These are phyloP conservation scores for Coleophora flavipennella DNA, from an alignment of 2,888 invertebrate genomes.

Conservation along the genomic window DNA sequence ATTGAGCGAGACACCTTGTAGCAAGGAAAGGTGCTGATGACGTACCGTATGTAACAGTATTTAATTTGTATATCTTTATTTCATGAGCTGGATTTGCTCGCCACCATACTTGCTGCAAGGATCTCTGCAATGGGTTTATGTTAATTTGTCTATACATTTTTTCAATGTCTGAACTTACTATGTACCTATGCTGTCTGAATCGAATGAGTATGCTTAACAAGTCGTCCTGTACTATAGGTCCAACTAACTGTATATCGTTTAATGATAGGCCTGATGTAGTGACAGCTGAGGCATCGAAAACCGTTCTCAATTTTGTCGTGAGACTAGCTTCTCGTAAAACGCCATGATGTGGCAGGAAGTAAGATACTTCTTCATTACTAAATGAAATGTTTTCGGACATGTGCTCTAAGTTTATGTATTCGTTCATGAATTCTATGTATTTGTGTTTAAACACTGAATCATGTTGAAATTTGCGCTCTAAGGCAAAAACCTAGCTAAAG, in stretches of 20 bases:
- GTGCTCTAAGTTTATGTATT: conserved; percentile 3
- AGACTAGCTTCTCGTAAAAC: conserved; percentile 10
- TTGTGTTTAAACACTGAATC: conserved; percentile 3
- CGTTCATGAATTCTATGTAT: conserved; percentile 10
- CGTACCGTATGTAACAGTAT: conserved; percentile 17
- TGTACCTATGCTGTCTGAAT: conserved; percentile 7
- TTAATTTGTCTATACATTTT: conserved; percentile 12
- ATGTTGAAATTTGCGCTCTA: conserved; percentile 7
- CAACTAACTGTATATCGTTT: conserved; percentile 10
- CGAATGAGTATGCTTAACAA: conserved; percentile 7
- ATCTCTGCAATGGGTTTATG: neutral
- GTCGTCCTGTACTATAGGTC: conserved; percentile 6
- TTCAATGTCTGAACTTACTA: conserved; percentile 12
- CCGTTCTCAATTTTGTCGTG: conserved; percentile 3
- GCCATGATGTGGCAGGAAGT: conserved; percentile 13
- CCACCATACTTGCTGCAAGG: conserved; percentile 9
- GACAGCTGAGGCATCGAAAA: neutral
- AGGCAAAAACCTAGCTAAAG: conserved; percentile 3
- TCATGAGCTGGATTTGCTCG: conserved; percentile 7
- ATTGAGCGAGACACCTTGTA: conserved; percentile 16
- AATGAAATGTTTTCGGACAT: neutral
- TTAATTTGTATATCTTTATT: conserved; percentile 8
- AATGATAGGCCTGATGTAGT: conserved; percentile 4
- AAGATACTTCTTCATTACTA: neutral
- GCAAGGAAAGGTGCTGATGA: conserved; percentile 21